Evolutionary conservation across 2,888 invertebrate genomes (phyloP), one percentile per base, ranked within the genome.

Genomic region (Tetragonula carbonaria): DNA sequence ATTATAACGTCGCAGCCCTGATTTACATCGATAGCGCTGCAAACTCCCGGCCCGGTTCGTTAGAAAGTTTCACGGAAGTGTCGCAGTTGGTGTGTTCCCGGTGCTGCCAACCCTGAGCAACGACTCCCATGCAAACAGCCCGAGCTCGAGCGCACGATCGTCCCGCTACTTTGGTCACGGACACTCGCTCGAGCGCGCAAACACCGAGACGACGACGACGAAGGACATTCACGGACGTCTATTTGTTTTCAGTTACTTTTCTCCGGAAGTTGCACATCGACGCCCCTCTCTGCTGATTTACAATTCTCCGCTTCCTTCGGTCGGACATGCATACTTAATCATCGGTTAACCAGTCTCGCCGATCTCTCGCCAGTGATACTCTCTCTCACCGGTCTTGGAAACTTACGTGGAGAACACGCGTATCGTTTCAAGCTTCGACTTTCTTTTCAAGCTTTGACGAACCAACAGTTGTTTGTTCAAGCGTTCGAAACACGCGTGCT

Each of bases 241-340:
- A 82, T 82, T 83, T 84, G 77, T 71, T 82, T 80, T 78, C 83
- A 71, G 71, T 80, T 84, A 84, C 77, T 84, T 88, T 82, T 84
- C 85, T 65, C 57, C 67, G 67, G 77, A 80, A 85, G 84, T 81
- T 81, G 55, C 72, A 55, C 77, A 65, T 67, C 86, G 80, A 71
- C 2, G 3, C 33, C 78, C 70, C 76, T 67, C 76, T 67, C 71
- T 45, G 38, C 87, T 84, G 86, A 87, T 87, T 86, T 85, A 87
- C 86, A 87, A 89, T 89, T 90, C 90, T 79, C 79, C 74, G 74
- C 62, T 84, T 83, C 80, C 78, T 77, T 82, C 80, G 78, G 68
- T 62, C 71, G 77, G 85, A 85, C 92, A 91, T 92, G 91, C 91
- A 92, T 92, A 91, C 91, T 91, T 91, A 91, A 91, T 84, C 86